phyloP scores from a whole-genome alignment of 2,888 invertebrate species.

The Odontothrips loti region DNA sequence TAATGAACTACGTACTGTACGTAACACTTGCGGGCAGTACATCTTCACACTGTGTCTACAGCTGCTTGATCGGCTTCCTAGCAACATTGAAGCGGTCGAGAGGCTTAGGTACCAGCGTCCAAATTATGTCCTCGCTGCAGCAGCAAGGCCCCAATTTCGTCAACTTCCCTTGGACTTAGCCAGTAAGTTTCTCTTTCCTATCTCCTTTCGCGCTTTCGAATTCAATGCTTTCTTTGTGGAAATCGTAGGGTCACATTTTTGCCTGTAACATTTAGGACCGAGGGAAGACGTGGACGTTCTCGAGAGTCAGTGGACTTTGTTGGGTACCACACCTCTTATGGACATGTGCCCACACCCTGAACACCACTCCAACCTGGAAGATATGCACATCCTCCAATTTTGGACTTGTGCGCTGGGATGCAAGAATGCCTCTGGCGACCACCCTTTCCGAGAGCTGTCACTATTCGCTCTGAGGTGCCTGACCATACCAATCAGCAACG shows the following conservation, averaged over 20 bases:
- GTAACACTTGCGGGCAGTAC: background rate
- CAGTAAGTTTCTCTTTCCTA: background rate
- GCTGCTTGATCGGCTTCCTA: background rate
- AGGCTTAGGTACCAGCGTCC: background rate
- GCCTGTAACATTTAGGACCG: no score
- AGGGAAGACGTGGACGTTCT: background rate
- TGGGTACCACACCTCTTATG: background rate
- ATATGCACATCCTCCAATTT: background rate
- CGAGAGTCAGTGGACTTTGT: background rate
- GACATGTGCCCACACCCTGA: background rate
- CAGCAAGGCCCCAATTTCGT: background rate
- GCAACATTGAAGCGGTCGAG: background rate
- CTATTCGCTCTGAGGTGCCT: background rate
- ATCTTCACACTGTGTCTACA: background rate
- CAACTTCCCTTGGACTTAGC: background rate
- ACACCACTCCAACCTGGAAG: background rate
- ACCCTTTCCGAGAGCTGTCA: background rate
- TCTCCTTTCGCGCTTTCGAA: no score
- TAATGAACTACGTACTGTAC: background rate
- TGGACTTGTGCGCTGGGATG: background rate
- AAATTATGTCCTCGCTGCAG: background rate
- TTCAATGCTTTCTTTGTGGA: no score
- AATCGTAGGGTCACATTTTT: no score
- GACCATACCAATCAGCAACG: background rate
- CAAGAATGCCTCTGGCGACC: background rate